Evolutionary conservation across 1,140 invertebrate genomes (phyloP).

Genomic region (Chrysoperla carnea): DNA sequence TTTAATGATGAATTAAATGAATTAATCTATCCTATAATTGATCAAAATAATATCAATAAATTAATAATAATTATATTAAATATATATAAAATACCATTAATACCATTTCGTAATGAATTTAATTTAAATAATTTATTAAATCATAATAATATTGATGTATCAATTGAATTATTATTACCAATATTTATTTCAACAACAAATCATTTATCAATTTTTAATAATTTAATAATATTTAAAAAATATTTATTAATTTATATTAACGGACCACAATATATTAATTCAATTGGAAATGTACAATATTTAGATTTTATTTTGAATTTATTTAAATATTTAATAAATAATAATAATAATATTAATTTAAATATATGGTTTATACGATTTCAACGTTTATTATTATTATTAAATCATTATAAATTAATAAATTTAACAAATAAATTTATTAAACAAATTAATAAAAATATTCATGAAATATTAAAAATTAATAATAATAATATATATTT

Average conservation of each 20-base stretch:
- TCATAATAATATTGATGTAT: conserved; percentile 15
- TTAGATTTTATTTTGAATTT: conserved; percentile 26
- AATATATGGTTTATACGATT: conserved; percentile 40
- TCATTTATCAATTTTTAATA: conserved; percentile 2
- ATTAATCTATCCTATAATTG: conserved; percentile 41
- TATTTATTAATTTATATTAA: conserved; percentile 19
- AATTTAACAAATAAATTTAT: conserved; percentile 24
- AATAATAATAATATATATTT: conserved; percentile 35
- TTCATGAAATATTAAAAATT: conserved; percentile 27
- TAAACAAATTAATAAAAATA: conserved; percentile 30
- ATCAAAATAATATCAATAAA: conserved; percentile 28
- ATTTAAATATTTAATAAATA: conserved; percentile 20
- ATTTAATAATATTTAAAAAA: conserved; percentile 3
- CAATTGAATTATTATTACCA: conserved; percentile 28
- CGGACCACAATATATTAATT: conserved; percentile 36
- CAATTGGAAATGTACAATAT: conserved; percentile 36
- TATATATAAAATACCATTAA: conserved; percentile 36
- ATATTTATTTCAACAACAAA: conserved; percentile 9
- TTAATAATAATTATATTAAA: conserved; percentile 32
- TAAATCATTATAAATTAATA: conserved; percentile 24
- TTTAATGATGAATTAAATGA: conserved; percentile 40
- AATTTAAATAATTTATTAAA: conserved; percentile 1
- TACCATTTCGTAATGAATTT: conserved; percentile 25
- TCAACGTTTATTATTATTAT: conserved; percentile 29
- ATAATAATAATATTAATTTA: conserved; percentile 24